Base-by-base conservation (phyloP, 2,888 invertebrate genomes). In the Elegia similella region DNA sequence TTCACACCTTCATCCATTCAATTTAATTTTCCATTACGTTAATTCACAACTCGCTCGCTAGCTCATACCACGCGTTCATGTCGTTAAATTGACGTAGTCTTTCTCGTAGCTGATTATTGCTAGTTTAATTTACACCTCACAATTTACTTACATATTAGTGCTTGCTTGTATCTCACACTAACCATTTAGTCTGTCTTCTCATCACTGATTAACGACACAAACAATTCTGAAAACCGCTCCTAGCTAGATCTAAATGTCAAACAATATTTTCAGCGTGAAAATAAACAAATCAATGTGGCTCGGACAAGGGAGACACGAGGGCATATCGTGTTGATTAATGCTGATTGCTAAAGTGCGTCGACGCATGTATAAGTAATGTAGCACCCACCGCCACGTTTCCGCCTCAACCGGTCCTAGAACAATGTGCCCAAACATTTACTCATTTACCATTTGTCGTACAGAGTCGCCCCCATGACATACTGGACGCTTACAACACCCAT, bases 331-430 rank as follows among this genome's bases (percentile, higher is more conserved):
- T 82, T 89, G 90, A 90, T 88, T 82, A 88, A 90, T 90, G 90
- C 82, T 90, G 88, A 90, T 91, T 90, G 88, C 88, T 88, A 85
- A 87, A 88, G 84, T 84, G 83, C 85, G 83, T 84, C 83, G 79
- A 80, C 84, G 87, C 85, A 87, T 90, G 88, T 84, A 90, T 89
- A 90, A 88, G 83, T 88, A 89, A 91, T 88, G 82, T 70, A 75
- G 73, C 78, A 83, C 84, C 84, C 84, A 81, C 88, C 86, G 75
- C 77, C 75, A 77, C 74, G 86, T 84, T 88, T 87, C 88, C 87
- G 84, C 74, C 79, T 74, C 75, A 78, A 88, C 89, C 87, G 86
- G 88, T 88, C 86, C 75, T 82, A 84, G 84, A 87, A 89, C 88
- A 90, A 88, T 89, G 78, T 84, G 78, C 80, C 83, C 82, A 82